Percentiles rank a stretch among this genome's conserved stretches.
phyloP scores from a whole-genome alignment of 2,888 invertebrate species.

The Petrophora chlorosata region DNA sequence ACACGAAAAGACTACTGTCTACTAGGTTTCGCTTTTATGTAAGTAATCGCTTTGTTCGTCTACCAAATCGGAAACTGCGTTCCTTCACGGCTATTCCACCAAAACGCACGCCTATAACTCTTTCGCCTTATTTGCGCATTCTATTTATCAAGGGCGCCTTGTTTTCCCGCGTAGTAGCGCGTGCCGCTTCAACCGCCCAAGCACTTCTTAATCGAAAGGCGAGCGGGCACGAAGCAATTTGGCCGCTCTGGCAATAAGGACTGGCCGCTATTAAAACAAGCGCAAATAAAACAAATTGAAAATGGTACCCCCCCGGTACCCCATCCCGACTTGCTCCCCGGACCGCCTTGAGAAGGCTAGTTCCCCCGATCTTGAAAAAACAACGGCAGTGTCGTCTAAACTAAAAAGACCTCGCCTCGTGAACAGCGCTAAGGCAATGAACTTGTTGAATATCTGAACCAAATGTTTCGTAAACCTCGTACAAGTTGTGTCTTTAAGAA shows the following conservation, averaged over 20 bases:
- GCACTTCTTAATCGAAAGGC: conserved; percentile 76
- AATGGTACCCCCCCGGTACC: conserved; percentile 64
- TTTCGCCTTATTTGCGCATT: conserved; percentile 31
- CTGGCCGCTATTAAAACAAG: conserved; percentile 82
- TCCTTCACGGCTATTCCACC: too few species aligned
- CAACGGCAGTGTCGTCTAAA: conserved; percentile 54
- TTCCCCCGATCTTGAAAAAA: conserved; percentile 60
- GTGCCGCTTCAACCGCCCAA: conserved; percentile 13
- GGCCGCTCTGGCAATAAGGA: conserved; percentile 78
- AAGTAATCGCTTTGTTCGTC: background rate
- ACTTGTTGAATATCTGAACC: background rate
- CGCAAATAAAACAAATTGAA: conserved; percentile 83
- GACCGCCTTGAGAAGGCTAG: conserved; percentile 54
- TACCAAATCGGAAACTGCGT: background rate
- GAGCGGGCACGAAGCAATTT: conserved; percentile 81
- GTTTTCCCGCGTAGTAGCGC: conserved; percentile 62
- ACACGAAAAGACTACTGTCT: too few species aligned
- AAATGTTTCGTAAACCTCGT: background rate
- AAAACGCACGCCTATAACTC: conserved; percentile 20
- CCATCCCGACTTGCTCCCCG: conserved; percentile 28
- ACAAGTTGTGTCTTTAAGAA: too few species aligned
- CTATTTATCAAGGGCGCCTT: conserved; percentile 54
- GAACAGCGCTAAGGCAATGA: background rate
- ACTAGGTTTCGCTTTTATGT: conserved; percentile 14
- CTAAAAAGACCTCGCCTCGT: conserved; percentile 52